Percentiles rank a stretch among this genome's conserved stretches.
These are phyloP conservation scores for Myopa testacea DNA, from an alignment of 2,888 invertebrate species.

Conservation along the genomic window DNA sequence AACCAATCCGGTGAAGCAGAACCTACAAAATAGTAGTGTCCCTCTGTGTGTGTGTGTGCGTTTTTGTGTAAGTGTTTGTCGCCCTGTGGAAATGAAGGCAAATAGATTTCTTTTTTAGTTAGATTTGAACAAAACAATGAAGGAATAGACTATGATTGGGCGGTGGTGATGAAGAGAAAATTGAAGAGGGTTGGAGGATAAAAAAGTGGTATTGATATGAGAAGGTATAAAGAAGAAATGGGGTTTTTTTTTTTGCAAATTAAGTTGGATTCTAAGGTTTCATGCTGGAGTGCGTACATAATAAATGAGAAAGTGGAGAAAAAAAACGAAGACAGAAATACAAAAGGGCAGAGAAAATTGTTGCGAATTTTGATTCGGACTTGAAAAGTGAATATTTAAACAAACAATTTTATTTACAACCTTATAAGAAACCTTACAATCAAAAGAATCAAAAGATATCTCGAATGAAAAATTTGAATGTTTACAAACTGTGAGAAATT, in stretches of 20 bases:
- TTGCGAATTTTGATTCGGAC: too few relatives aligned
- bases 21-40: background rate
- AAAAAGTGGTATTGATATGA: background rate
- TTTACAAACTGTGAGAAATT: too few relatives aligned
- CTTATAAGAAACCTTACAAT: too few relatives aligned
- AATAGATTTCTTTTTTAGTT: background rate
- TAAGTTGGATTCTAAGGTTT: constrained; percentile 9
- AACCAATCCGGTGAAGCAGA: constrained; percentile 19
- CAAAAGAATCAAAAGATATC: too few relatives aligned
- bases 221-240: background rate
- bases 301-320: constrained; percentile 10
- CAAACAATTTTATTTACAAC: too few relatives aligned
- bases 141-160: too few relatives aligned
- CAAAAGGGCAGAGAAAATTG: background rate
- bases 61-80: too few relatives aligned
- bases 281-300: constrained; percentile 8
- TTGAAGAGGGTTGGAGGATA: background rate
- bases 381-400: too few relatives aligned
- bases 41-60: background rate
- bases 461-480: too few relatives aligned
- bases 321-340: background rate
- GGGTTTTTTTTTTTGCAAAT: too few relatives aligned
- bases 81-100: background rate
- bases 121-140: too few relatives aligned
- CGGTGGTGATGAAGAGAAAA: background rate